Base-by-base conservation (phyloP, 2,888 invertebrate species). In the Polia nebulosa region DNA sequence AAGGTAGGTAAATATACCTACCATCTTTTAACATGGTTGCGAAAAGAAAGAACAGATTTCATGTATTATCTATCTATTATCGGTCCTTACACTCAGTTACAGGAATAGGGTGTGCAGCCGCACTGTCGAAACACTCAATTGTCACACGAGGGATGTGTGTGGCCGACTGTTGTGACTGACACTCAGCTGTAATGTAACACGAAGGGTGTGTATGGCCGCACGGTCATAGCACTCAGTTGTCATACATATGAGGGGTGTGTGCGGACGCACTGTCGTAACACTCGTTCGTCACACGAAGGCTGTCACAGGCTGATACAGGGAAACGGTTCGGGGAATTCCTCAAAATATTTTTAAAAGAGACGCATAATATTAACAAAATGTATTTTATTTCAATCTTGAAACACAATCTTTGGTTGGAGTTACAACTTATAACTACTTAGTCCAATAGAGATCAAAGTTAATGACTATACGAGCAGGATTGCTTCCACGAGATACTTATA, bases 381-480 rank as follows among this genome's bases (percentile, higher is more conserved):
- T 74, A 73, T 70, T 73, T 71, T 76, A 67, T 72, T 78, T 79
- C 63, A 76, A 71, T 83, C 58, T 86, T 82, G 83, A 88, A 90
- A 88, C 88, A 91, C 89, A 91, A 91, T 93, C 93, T 93, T 93
- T 93, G 92, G 93, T 88, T 89, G 87, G 86, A 87, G 86, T 87
- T 87, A 82, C 76, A 81, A 86, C 85, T 89, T 89, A 90, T 77
- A 86, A 88, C 90, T 91, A 82, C 76, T 82, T 82, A 92, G 83
- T 87, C 88, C 89, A 91, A 90, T 87, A 91, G 94, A 94, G 94
- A 94, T 94, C 94, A 93, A 91, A 85, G 86, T 85, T 87, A 82
- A 84, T 86, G 85, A 88, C 85, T 87, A 89, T 80, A 59, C 68
- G 83, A 84, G 81, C 76, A 76, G 73, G 77, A 82, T 80, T 85